Conservation (phyloP, 2,888 invertebrate genomes). For the Galerucella nymphaeae region DNA sequence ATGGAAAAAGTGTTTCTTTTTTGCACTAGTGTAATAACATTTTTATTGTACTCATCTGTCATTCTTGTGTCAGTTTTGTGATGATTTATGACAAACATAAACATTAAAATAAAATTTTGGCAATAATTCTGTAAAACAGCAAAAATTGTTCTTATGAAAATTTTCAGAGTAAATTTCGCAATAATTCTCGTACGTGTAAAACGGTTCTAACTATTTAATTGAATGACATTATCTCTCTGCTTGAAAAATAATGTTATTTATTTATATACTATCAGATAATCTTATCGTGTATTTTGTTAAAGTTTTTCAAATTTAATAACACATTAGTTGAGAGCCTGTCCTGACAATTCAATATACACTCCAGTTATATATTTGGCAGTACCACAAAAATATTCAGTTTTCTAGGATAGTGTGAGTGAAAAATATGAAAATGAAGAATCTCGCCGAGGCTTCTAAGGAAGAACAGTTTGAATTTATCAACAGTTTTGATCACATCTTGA, state of each 20-base stretch:
- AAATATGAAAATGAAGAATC: conserved; percentile 37
- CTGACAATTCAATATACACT: background rate
- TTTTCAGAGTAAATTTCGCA: too few relatives aligned
- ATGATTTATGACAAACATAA: too few relatives aligned
- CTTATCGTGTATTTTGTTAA: background rate
- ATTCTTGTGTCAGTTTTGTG: too few relatives aligned
- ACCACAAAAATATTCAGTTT: background rate
- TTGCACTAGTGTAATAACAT: too few relatives aligned
- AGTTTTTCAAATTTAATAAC: background rate
- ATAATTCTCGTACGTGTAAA: too few relatives aligned
- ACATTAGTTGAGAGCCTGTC: background rate
- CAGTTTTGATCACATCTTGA: conserved; percentile 45
- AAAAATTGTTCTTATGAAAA: too few relatives aligned
- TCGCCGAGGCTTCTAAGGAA: conserved; percentile 33
- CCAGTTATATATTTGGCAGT: background rate
- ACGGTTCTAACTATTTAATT: too few relatives aligned
- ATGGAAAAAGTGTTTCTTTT: too few relatives aligned
- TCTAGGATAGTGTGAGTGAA: background rate
- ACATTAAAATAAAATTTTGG: too few relatives aligned
- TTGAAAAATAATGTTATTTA: background rate
- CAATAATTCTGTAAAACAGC: too few relatives aligned
- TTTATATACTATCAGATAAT: background rate
- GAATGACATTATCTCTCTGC: too few relatives aligned
- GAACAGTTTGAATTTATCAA: conserved; percentile 47
- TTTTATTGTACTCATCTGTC: too few relatives aligned